A percentile compares a stretch with the other conserved stretches of the same genome.
These are phyloP conservation scores for Poecilia latipinna DNA, from an alignment of 2,113 vertebrate genomes.

Conservation along the genomic window DNA sequence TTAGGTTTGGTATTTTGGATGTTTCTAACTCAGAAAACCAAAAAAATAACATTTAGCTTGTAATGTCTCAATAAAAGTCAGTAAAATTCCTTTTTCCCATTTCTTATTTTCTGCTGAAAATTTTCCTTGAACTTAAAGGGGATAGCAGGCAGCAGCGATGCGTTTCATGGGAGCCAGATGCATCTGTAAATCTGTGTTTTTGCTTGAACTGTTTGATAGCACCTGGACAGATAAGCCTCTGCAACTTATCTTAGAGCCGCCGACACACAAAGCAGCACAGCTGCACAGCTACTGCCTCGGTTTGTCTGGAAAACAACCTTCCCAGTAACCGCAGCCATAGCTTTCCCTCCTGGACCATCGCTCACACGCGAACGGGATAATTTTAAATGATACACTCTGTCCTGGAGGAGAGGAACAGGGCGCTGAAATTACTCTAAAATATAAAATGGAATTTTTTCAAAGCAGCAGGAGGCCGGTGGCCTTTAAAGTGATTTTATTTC, in stretches of 20 bases:
- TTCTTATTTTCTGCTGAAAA: neutral
- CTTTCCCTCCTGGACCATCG: neutral
- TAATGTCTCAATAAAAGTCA: neutral
- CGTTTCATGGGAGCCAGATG: slow-evolving; percentile 31
- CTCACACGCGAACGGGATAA: neutral
- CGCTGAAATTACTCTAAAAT: neutral
- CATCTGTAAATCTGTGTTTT: slow-evolving; percentile 44
- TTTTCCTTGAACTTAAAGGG: neutral
- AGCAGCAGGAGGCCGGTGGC: slow-evolving; percentile 14
- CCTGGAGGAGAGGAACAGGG: neutral
- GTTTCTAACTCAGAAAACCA: neutral
- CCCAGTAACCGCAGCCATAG: neutral
- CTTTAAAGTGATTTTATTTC: slow-evolving; percentile 6
- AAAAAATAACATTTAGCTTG: neutral
- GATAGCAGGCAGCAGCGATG: neutral
- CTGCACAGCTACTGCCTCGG: slow-evolving; percentile 11
- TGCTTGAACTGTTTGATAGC: slow-evolving; percentile 50
- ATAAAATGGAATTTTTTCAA: neutral
- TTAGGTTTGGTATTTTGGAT: neutral
- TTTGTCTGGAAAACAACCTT: slow-evolving; percentile 12
- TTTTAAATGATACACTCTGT: neutral
- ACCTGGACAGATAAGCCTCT: slow-evolving; percentile 37
- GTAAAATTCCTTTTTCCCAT: neutral
- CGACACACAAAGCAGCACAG: slow-evolving; percentile 59
- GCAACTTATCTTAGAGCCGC: slow-evolving; percentile 55